A percentile compares a stretch with the other conserved stretches of the same genome.
Evolutionary conservation across 2,797 vertebrate species (phyloP).

Genomic region (Mormyrus hasselquistii): DNA sequence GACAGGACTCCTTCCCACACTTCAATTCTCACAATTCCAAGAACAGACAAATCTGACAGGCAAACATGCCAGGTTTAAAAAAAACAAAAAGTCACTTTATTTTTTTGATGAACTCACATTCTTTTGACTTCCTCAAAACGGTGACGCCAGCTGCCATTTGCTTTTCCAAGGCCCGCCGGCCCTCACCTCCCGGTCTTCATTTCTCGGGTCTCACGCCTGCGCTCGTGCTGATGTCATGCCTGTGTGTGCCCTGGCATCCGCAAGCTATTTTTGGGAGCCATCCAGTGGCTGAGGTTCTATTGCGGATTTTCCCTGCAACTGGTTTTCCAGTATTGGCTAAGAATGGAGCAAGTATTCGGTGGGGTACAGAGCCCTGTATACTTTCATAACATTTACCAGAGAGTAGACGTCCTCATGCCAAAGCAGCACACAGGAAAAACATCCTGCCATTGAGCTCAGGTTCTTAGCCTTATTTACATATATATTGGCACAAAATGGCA

Average conservation of each 20-base stretch:
- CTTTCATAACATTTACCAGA: not conserved
- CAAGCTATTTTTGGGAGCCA: not conserved
- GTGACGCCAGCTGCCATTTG: not conserved
- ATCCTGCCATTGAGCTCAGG: not conserved
- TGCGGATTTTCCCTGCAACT: slow-evolving; percentile 48
- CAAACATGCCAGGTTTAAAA: not conserved
- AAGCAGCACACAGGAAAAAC: not conserved
- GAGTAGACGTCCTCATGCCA: not conserved
- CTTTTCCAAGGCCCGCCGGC: not conserved
- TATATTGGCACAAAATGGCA: not conserved
- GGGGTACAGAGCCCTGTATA: not conserved
- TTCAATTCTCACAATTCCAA: not conserved
- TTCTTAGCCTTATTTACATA: not conserved
- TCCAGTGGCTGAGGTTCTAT: slow-evolving; percentile 5
- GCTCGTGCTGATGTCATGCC: not conserved
- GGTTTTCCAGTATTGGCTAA: slow-evolving; percentile 26
- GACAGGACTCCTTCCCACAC: not conserved
- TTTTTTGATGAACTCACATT: not conserved
- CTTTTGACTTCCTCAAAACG: not conserved
- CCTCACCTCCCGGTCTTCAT: not conserved
- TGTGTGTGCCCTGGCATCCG: not conserved
- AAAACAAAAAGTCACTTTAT: too few species aligned
- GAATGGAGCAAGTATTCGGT: not conserved
- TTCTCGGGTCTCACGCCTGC: not conserved
- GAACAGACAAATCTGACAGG: not conserved